Conservation (phyloP, 2,113 vertebrate genomes). For the Scatophagus argus region DNA sequence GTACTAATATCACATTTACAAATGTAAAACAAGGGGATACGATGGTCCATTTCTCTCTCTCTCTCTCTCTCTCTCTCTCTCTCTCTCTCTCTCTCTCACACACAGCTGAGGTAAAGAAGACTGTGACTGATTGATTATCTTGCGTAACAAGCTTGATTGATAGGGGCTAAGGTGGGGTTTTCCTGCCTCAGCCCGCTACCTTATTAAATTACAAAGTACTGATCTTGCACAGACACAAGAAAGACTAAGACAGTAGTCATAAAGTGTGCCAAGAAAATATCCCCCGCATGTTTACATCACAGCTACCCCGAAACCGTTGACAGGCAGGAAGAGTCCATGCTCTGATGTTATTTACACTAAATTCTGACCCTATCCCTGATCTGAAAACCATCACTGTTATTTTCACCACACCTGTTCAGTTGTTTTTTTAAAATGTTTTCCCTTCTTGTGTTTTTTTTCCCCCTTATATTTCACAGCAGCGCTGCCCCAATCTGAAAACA, state of each 20-base stretch:
- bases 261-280: no score
- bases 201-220: neutral
- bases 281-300: no score
- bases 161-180: neutral
- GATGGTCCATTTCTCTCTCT: neutral
- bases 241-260: no score
- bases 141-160: neutral
- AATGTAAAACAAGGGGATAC: neutral
- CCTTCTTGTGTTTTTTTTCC: conserved; percentile 37
- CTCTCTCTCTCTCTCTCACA: neutral
- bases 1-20: neutral
- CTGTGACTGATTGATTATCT: neutral
- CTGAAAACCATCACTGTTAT: neutral
- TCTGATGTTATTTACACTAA: no score
- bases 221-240: neutral
- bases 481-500: conserved; percentile 62
- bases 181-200: neutral
- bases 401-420: neutral
- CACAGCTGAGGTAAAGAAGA: neutral
- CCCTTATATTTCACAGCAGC: conserved; percentile 62
- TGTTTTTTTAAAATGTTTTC: conserved; percentile 26
- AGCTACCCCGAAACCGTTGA: no score
- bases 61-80: neutral
- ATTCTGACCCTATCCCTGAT: no score
- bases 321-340: no score